Conservation (phyloP, 2,113 vertebrate species). For the Sinocyclocheilus maitianheensis region DNA sequence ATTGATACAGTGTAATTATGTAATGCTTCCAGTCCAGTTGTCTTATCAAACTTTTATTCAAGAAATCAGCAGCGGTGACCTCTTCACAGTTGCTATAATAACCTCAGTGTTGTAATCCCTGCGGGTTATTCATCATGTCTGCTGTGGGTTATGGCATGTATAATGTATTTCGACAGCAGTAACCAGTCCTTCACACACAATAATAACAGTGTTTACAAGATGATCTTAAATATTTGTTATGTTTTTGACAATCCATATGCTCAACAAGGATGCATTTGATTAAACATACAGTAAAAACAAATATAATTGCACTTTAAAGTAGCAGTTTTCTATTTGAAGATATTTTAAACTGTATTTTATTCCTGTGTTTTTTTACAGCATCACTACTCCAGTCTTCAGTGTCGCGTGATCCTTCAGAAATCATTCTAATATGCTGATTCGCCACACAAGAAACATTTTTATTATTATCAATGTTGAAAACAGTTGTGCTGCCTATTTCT, state of each 20-base stretch:
- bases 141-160: constrained; percentile 7
- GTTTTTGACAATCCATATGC: neutral
- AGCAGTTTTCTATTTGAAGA: no score
- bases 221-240: neutral
- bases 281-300: no score
- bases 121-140: neutral
- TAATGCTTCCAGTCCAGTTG: neutral
- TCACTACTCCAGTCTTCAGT: neutral
- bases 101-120: neutral
- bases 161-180: constrained; percentile 25
- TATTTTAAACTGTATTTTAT: neutral
- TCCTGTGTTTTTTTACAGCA: neutral
- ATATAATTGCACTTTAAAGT: no score
- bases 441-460: neutral
- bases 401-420: no score
- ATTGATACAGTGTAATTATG: neutral
- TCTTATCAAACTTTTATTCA: neutral
- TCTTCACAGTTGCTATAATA: neutral
- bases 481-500: no score
- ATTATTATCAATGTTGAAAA: no score
- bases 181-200: neutral
- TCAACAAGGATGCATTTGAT: no score
- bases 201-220: neutral
- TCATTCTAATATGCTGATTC: neutral
- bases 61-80: neutral